A percentile compares a stretch with the other conserved stretches of the same genome.
phyloP scores from a whole-genome alignment of 2,888 invertebrate species.

The Diarsia rubi region DNA sequence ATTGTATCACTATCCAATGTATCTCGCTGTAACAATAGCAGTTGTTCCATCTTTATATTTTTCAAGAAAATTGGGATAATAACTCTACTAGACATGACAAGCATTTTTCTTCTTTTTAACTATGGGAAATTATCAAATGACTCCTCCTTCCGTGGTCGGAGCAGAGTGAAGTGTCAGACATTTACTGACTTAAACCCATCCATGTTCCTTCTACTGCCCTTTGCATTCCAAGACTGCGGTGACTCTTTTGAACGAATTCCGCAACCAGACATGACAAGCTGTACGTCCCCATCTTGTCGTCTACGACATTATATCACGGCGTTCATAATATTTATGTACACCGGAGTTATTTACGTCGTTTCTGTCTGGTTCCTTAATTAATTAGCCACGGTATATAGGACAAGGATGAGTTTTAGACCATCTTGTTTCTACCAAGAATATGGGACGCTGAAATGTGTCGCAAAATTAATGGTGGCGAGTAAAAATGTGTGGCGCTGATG shows the following conservation, averaged over 20 bases:
- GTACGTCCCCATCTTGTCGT: slow-evolving; percentile 28
- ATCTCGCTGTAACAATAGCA: not conserved
- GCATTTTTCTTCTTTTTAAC: not conserved
- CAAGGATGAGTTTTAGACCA: slow-evolving; percentile 70
- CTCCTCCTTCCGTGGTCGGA: too few species aligned
- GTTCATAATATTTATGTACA: slow-evolving; percentile 65
- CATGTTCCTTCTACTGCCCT: too few species aligned
- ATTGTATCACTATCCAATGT: not conserved
- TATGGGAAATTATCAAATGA: too few species aligned
- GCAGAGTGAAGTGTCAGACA: not conserved
- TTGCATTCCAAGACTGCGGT: too few species aligned
- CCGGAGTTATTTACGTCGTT: slow-evolving; percentile 66
- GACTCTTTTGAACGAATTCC: too few species aligned
- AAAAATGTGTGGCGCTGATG: slow-evolving; percentile 9
- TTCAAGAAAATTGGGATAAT: not conserved
- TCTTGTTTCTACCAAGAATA: slow-evolving; percentile 55
- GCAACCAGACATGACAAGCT: slow-evolving; percentile 18
- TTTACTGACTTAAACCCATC: not conserved
- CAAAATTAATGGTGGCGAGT: slow-evolving; percentile 29
- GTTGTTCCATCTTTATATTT: not conserved
- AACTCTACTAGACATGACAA: not conserved
- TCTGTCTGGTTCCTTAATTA: slow-evolving; percentile 76
- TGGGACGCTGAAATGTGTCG: slow-evolving; percentile 37
- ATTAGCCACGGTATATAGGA: slow-evolving; percentile 70
- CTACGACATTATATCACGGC: slow-evolving; percentile 51